Evolutionary conservation across 2,888 invertebrate species (phyloP), one percentile per base, ranked within the genome.

Genomic region (Eurois occulta): DNA sequence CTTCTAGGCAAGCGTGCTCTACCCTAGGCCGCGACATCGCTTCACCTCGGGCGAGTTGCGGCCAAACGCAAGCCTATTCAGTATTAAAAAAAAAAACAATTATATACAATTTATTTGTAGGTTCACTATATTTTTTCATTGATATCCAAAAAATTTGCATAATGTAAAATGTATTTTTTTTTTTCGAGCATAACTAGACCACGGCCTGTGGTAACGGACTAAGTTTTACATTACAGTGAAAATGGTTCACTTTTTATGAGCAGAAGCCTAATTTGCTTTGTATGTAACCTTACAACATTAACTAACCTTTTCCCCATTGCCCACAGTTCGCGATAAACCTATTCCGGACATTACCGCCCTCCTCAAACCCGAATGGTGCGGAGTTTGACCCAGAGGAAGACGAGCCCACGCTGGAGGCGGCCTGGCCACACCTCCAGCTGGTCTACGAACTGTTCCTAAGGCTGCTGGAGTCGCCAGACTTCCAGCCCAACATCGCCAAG

Each of bases 341-440:
- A 91, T 99, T 99, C 97, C 98, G 99, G 89, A 98, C 99, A 88
- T 95, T 99, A 94, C 99, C 99, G 89, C 99, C 99, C 86, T 97
- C 98, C 96, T 97, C 98, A 97, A 97, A 99, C 97, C 99, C 98
- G 24, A 98, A 98, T 92, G 98, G 98, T 18, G 98, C 98, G 1
- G 99, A 99, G 94, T 99, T 98, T 94, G 99, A 99, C 95, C 99
- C 99, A 0, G 99, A 99, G 93, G 99, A 99, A 94, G 99, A 99
- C 96, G 99, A 99, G 95, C 99, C 99, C 48, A 99, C 99, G 70
- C 95, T 99, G 91, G 99, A 99, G 97, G 99, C 99, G 8, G 98
- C 99, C 66, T 99, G 99, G 99, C 99, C 99, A 32, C 99, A 99
- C 94, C 97, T 99, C 87, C 99, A 99, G 97, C 97, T 99, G 93